phyloP scores from a whole-genome alignment of 2,797 vertebrate genomes.

The Sebastes jordani region DNA sequence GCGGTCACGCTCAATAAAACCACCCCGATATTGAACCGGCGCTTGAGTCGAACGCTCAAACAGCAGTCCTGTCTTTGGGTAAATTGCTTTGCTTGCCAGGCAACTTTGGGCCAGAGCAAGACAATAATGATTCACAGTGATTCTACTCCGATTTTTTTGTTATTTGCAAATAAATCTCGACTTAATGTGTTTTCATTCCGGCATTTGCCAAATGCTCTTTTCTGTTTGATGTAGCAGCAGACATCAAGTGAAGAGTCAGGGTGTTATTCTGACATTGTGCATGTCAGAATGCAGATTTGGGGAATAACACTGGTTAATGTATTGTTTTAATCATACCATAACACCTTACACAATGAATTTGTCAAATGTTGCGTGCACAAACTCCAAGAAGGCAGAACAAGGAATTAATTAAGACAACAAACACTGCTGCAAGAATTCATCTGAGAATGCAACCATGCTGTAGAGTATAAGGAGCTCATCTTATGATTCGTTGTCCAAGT shows the following conservation, averaged over 20 bases:
- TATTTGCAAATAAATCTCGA: not conserved
- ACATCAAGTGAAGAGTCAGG: not conserved
- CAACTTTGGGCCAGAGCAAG: not conserved
- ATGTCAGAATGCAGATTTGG: not conserved
- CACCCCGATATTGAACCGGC: conserved; percentile 13
- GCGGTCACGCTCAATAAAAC: conserved; percentile 26
- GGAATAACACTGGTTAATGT: not conserved
- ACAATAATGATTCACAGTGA: not conserved
- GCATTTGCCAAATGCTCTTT: not conserved
- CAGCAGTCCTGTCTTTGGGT: not conserved
- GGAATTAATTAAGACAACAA: conserved; percentile 20
- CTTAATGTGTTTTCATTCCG: not conserved
- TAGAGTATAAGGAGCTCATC: conserved; percentile 11
- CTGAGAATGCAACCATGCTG: not conserved
- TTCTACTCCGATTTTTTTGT: not conserved
- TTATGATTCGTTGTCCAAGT: not conserved
- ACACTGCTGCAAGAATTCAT: not conserved
- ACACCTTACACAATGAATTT: conserved; percentile 16
- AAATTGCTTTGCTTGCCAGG: conserved; percentile 8
- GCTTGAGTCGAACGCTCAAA: conserved; percentile 4
- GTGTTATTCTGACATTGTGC: not conserved
- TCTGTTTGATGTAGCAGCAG: not conserved
- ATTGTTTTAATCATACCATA: conserved; percentile 14
- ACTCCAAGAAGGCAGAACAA: not conserved
- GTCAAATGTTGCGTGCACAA: not conserved